Percentiles rank a stretch among this genome's conserved stretches.
phyloP scores from a whole-genome alignment of 2,888 invertebrate genomes.

The Hedya salicella region DNA sequence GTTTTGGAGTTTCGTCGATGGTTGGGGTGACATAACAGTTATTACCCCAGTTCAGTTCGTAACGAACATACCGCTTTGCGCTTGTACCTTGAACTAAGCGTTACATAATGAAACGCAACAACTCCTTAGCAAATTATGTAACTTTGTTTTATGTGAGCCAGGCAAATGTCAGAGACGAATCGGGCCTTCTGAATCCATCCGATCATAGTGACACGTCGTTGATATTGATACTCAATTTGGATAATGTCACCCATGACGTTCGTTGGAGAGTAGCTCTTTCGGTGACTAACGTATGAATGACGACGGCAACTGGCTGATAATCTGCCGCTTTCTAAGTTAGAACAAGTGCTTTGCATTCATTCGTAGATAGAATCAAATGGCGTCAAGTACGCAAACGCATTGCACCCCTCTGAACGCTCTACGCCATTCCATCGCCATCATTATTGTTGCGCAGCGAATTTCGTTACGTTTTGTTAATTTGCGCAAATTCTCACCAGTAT shows the following conservation, averaged over 20 bases:
- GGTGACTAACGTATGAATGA: not conserved
- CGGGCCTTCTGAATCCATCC: conserved; percentile 52
- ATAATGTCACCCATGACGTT: not conserved
- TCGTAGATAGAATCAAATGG: not conserved
- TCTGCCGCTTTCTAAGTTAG: conserved; percentile 6
- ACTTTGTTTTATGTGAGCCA: conserved; percentile 63
- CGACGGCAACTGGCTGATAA: not conserved
- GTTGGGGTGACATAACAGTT: conserved; percentile 32
- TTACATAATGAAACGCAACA: conserved; percentile 69
- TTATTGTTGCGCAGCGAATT: conserved; percentile 30
- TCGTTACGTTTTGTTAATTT: conserved; percentile 27
- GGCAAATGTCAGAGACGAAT: conserved; percentile 66
- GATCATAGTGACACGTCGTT: conserved; percentile 4
- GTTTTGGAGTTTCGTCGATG: conserved; percentile 20
- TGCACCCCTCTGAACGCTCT: not conserved
- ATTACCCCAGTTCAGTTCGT: conserved; percentile 33
- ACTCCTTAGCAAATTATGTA: conserved; percentile 68
- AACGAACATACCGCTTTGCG: conserved; percentile 48
- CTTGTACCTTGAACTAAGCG: conserved; percentile 58
- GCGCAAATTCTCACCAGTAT: conserved; percentile 24
- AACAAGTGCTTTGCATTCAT: not conserved
- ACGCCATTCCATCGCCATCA: not conserved
- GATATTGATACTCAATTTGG: not conserved
- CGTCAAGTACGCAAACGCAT: not conserved
- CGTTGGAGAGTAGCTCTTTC: not conserved